Evolutionary conservation across 64 coral and sea anemone species (phyloP), one percentile per base, ranked within the genome.

Genomic region (Dendrophyllia cribrosa): DNA sequence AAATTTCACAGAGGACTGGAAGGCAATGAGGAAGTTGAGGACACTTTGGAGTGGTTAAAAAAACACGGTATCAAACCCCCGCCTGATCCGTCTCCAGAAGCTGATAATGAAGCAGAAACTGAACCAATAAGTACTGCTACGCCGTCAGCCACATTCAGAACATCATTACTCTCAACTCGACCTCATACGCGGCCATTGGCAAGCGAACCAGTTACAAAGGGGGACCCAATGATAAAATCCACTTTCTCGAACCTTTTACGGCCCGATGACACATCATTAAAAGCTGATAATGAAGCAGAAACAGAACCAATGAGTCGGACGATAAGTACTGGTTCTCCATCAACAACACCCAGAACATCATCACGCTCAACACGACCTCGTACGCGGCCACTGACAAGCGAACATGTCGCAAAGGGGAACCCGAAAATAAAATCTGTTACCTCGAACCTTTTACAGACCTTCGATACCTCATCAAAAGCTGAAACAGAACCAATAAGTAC

Each of bases 21-120:
- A 53, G 77, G 11, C 8, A 23, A 79, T 79, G 77, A 79, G 7
- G 77, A 79, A 79, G 77, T 79, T 17, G 52, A 61, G 22, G 77
- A 79, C 11, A 79, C 77, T 7, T 59, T 79, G 25, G 77, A 60
- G 9, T 79, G 77, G 77, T 51, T 79, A 58, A 9, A 60, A 4
- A 21, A 79, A 59, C 77, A 79, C 25, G 77, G 77, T 12, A 21
- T 55, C 25, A 60, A 56, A 4, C 21, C 52, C 12, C 77, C 77
- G 14, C 24, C 77, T 16, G 22, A 78, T 6, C n/a, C 11, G 2
- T 58, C 53, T 43, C 2, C 52, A 34, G 25, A 11, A 14, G 13
- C 23, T 43, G 77, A 79, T 22, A 12, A 59, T 11, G 23, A 59
- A 34, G 25, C 56, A 14, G 24, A 9, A 43, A 23, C 77, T 24